Percentiles rank a stretch among this genome's conserved stretches.
These are phyloP conservation scores for Cyclopterus lumpus DNA, from an alignment of 2,797 vertebrate species.

Conservation along the genomic window DNA sequence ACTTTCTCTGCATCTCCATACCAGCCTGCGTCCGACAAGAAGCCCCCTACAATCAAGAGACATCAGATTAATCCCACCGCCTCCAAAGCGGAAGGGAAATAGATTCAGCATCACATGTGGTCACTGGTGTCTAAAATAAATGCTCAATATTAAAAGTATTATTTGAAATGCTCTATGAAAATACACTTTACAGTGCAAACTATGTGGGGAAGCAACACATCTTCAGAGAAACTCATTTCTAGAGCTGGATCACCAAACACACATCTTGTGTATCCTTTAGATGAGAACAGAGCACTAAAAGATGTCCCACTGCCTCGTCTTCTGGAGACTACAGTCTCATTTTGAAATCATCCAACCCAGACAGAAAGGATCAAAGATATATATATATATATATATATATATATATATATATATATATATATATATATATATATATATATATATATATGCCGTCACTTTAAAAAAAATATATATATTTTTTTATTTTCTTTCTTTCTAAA, in stretches of 20 bases:
- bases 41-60: constrained; percentile 86
- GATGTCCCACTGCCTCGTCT: not conserved
- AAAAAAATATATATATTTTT: too few species aligned
- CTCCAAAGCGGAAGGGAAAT: not conserved
- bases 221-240: not conserved
- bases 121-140: not conserved
- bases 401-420: too few species aligned
- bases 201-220: not conserved
- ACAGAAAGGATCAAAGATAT: too few species aligned
- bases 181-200: not conserved
- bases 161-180: not conserved
- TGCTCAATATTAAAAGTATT: not conserved
- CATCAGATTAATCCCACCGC: not conserved
- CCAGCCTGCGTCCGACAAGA: constrained; percentile 98
- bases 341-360: too few species aligned
- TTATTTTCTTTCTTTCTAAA: too few species aligned
- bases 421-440: too few species aligned
- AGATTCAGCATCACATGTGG: not conserved
- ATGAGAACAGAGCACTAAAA: not conserved
- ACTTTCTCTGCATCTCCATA: constrained; percentile 99
- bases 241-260: not conserved
- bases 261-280: not conserved
- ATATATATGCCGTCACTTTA: too few species aligned
- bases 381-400: too few species aligned
- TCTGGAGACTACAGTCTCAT: not conserved